Evolutionary conservation across 2,888 invertebrate genomes (phyloP), one percentile per base, ranked within the genome.

Genomic region (Caenorhabditis drosophilae): DNA sequence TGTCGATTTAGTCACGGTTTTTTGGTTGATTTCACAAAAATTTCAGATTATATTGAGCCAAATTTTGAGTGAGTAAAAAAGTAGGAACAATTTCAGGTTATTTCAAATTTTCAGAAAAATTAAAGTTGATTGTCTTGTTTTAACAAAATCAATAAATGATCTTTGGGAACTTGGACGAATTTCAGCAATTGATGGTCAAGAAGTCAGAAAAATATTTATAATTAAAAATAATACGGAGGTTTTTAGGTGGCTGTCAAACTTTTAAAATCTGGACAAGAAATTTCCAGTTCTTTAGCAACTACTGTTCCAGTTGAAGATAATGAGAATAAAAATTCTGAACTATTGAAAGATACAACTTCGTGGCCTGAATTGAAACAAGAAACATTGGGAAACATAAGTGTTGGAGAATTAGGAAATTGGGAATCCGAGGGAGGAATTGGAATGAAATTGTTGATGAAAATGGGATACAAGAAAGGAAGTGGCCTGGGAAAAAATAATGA

Each of bases 1-100:
- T 75, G 70, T 40, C 47, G 66, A 34, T 75, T 69, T 51, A 68
- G 67, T 50, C 75, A 75, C 46, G 75, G 75, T n/a, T 60, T 66
- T 49, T 38, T 50, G 15, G 72, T 75, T 2, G 38, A 60, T 3
- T 25, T 73, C 15, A 46, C 58, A 0, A 54, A 53, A 25, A 51
- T 75, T 2, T 44, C 58, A 44, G 70, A 72, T n/a, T 75, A 72
- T 38, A 44, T 53, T 41, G 60, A 67, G 22, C 75, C 75, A 9
- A 69, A 75, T 49, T 73, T 56, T 31, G 18, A 26, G 70, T 67
- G 16, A 25, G 61, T 55, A n/a, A n/a, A n/a, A n/a, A n/a, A n/a
- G n/a, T n/a, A n/a, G n/a, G n/a, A n/a, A n/a, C n/a, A n/a, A n/a
- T n/a, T 23, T 41, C 18, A 18, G 31, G 31, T 31, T 9, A 9